Conservation (phyloP, 2,888 invertebrate species). For the Eristalinus sepulchralis region DNA sequence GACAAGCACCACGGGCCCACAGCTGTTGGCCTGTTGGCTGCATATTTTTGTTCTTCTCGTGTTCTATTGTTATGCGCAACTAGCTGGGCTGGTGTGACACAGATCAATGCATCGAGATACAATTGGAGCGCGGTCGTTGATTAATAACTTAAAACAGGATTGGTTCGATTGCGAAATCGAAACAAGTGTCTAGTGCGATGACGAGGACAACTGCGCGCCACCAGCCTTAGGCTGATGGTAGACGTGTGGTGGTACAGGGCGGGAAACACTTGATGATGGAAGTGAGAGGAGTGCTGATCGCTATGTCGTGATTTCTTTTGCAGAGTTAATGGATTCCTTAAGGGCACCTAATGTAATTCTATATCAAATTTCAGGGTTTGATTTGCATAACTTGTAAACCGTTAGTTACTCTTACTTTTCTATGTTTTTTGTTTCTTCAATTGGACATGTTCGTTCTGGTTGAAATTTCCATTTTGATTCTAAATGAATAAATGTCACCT, state of each 20-base stretch:
- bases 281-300: background rate
- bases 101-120: slow-evolving; percentile 61
- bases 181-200: slow-evolving; percentile 52
- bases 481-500: no score
- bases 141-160: slow-evolving; percentile 63
- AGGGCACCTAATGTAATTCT: background rate
- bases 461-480: no score
- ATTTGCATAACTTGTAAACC: no score
- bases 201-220: background rate
- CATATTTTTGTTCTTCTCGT: slow-evolving; percentile 19
- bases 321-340: background rate
- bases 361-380: no score
- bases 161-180: slow-evolving; percentile 51
- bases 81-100: slow-evolving; percentile 50
- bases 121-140: slow-evolving; percentile 59
- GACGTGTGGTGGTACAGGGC: background rate
- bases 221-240: background rate
- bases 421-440: no score
- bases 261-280: background rate
- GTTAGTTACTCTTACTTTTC: no score
- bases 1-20: slow-evolving; percentile 13
- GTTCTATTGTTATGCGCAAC: background rate
- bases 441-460: no score
- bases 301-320: background rate
- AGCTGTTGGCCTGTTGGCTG: slow-evolving; percentile 36